A percentile compares a stretch with the other conserved stretches of the same genome.
Evolutionary conservation across 2,113 vertebrate genomes (phyloP).

Genomic region (Seriola quinqueradiata): DNA sequence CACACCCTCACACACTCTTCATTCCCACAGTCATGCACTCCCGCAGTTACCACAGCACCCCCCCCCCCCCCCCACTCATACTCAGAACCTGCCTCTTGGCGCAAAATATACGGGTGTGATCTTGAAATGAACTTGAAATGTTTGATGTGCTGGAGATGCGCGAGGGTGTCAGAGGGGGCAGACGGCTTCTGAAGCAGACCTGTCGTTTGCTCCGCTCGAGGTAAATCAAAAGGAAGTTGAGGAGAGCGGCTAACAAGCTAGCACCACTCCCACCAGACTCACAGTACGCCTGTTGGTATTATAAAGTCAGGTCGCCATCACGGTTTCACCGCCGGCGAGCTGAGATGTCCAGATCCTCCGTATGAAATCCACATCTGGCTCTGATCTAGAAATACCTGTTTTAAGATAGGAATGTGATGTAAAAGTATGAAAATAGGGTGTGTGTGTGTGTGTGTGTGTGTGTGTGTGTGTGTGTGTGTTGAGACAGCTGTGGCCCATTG

Average conservation of each 20-base stretch:
- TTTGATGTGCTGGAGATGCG: constrained; percentile 14
- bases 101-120: background rate
- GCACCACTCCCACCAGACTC: background rate
- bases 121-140: background rate
- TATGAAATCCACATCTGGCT: background rate
- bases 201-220: background rate
- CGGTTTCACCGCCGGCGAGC: background rate
- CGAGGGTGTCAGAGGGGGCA: background rate
- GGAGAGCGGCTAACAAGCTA: background rate
- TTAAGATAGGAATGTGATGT: background rate
- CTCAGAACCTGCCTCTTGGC: background rate
- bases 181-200: background rate
- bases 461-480: no score
- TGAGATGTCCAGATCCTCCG: background rate
- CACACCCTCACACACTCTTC: background rate
- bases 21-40: background rate
- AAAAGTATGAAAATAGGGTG: background rate
- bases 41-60: background rate
- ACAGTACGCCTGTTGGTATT: background rate
- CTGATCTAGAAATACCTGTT: background rate
- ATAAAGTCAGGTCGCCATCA: background rate
- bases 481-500: no score
- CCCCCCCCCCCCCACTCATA: background rate
- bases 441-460: no score
- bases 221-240: constrained; percentile 7